These are phyloP conservation scores for Limnephilus rhombicus DNA, from an alignment of 2,888 invertebrate species.

Conservation along the genomic window DNA sequence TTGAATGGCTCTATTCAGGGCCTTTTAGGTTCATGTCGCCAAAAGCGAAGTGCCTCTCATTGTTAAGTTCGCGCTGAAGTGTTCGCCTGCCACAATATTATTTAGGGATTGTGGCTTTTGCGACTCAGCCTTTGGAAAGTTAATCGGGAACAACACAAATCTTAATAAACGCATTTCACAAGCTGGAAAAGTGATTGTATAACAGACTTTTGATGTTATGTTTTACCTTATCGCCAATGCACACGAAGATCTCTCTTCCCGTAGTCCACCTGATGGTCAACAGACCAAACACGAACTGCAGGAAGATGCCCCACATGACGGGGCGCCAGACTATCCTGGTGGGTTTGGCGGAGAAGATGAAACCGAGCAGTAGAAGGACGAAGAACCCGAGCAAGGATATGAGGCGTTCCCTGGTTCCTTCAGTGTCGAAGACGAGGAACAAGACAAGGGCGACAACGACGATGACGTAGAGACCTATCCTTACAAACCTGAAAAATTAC, in stretches of 20 bases:
- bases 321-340: slow-evolving; percentile 83
- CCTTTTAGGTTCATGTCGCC: too few relatives aligned
- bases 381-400: slow-evolving; percentile 83
- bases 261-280: slow-evolving; percentile 90
- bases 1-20: too few relatives aligned
- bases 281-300: slow-evolving; percentile 92
- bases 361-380: slow-evolving; percentile 79
- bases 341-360: slow-evolving; percentile 76
- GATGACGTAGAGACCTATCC: slow-evolving; percentile 71
- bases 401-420: slow-evolving; percentile 78
- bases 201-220: not conserved
- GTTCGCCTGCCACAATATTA: too few relatives aligned
- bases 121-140: too few relatives aligned
- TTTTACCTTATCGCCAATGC: slow-evolving; percentile 82
- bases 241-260: slow-evolving; percentile 85
- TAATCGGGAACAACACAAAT: not conserved
- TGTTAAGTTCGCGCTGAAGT: too few relatives aligned
- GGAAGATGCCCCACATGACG: slow-evolving; percentile 86
- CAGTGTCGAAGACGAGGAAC: slow-evolving; percentile 83
- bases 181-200: too few relatives aligned
- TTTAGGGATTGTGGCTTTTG: too few relatives aligned
- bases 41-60: too few relatives aligned
- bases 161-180: not conserved
- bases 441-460: slow-evolving; percentile 76
- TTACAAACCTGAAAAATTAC: slow-evolving; percentile 74